Evolutionary conservation across 2,113 vertebrate species (phyloP), one percentile per base, ranked within the genome.

Genomic region (Myodes glareolus): DNA sequence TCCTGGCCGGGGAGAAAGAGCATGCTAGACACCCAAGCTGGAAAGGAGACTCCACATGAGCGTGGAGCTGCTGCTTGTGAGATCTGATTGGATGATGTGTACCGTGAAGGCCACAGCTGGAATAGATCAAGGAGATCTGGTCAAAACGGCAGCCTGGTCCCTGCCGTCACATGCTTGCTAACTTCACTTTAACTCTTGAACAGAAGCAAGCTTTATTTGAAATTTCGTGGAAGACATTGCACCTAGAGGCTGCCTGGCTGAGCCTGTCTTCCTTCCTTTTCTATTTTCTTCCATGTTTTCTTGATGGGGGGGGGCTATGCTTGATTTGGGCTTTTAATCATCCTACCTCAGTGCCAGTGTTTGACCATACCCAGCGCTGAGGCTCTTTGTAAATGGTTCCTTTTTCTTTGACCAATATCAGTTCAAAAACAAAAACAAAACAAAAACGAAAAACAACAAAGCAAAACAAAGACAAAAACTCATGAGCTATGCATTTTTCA

Each of bases 321-420:
- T 47, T 42, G 10, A 0, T 88, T 90, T 33, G 72, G 31, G 3
- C 39, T 61, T 90, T 76, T 12, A 25, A n/a, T 77, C 19, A 23
- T 47, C 7, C 17, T 89, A 9, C 52, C 25, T 36, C 1, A 23
- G 52, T 45, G 29, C 29, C 45, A 55, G 7, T 72, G 23, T 42
- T 55, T 17, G 39, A 19, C 39, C 58, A 85, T 25, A 3, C 63
- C 33, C 6, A 36, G 27, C 16, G 33, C 50, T 4, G 82, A 82
- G 25, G 8, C 14, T 95, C 21, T 33, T 92, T 97, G 88, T 63
- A 85, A 11, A 42, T 87, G 19, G 25, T 80, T 23, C 94, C 17
- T 87, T 61, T 96, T 76, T 88, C 23, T 90, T 94, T 72, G 67
- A 96, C 36, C 55, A 84, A 2, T 75, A 52, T 75, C 52, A 92